Percentiles rank a stretch among this genome's conserved stretches.
Evolutionary conservation across 2,113 vertebrate genomes (phyloP).

Genomic region (Gasterosteus aculeatus): DNA sequence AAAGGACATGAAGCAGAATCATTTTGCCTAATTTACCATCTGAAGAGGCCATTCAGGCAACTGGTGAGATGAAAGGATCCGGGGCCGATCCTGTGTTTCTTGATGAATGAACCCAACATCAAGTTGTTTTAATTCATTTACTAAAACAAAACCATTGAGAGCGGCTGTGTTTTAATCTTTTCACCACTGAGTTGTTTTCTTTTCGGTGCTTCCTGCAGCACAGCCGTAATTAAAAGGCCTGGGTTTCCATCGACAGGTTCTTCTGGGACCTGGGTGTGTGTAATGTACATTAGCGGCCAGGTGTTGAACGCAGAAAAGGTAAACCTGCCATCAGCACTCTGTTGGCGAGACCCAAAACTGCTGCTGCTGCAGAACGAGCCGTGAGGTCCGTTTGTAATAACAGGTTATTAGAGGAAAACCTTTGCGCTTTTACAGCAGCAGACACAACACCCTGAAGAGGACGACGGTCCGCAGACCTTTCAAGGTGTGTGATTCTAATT

Average conservation of each 20-base stretch:
- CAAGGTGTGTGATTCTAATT: constrained; percentile 34
- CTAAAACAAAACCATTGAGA: background rate
- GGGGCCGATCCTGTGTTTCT: background rate
- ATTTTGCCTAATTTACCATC: background rate
- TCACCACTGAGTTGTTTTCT: constrained; percentile 13
- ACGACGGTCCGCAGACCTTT: constrained; percentile 23
- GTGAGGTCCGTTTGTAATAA: constrained; percentile 65
- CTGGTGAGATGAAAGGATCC: no score
- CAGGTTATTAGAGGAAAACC: constrained; percentile 62
- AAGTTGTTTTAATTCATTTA: background rate
- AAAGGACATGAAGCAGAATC: background rate
- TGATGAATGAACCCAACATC: no score
- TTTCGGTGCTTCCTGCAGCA: constrained; percentile 11
- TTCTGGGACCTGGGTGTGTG: constrained; percentile 55
- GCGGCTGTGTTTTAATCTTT: background rate
- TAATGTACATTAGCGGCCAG: constrained; percentile 59
- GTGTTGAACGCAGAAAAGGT: constrained; percentile 67
- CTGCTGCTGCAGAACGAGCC: constrained; percentile 65
- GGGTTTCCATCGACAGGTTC: constrained; percentile 59
- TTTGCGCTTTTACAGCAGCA: constrained; percentile 32
- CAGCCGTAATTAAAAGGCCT: constrained; percentile 64
- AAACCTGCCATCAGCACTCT: constrained; percentile 69
- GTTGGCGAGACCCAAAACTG: constrained; percentile 54
- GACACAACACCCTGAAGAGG: constrained; percentile 12
- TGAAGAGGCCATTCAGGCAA: background rate